phyloP scores from a whole-genome alignment of 2,888 invertebrate genomes.

The Himalopsyche kuldschensis region DNA sequence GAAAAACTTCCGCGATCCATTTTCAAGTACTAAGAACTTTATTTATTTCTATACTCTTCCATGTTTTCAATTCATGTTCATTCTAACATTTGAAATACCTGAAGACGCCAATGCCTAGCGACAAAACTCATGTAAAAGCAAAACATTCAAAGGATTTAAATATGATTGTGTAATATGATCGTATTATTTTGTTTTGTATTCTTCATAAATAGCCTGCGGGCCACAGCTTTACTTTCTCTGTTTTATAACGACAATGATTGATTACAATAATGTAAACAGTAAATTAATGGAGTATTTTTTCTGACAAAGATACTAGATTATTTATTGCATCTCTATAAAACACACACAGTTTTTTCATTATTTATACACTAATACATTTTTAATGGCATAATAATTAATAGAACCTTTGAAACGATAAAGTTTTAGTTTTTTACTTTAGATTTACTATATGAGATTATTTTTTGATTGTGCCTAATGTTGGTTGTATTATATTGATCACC shows the following conservation, averaged over 20 bases:
- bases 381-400: neutral
- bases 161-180: no score
- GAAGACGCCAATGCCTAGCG: no score
- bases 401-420: neutral
- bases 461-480: neutral
- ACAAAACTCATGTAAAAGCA: no score
- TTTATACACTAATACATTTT: neutral
- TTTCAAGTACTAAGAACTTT: no score
- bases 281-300: constrained; percentile 1
- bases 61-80: no score
- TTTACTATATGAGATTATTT: neutral
- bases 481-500: neutral
- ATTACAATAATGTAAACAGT: neutral
- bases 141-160: no score
- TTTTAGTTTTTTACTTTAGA: neutral
- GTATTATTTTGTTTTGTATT: no score
- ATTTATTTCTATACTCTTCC: no score
- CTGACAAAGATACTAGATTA: neutral
- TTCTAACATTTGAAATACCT: no score
- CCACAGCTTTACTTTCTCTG: neutral
- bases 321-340: neutral
- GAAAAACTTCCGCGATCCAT: no score
- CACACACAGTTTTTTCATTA: neutral
- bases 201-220: neutral
- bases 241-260: neutral